Base-by-base conservation (phyloP, 2,888 invertebrate species). In the Ophraella communa region DNA sequence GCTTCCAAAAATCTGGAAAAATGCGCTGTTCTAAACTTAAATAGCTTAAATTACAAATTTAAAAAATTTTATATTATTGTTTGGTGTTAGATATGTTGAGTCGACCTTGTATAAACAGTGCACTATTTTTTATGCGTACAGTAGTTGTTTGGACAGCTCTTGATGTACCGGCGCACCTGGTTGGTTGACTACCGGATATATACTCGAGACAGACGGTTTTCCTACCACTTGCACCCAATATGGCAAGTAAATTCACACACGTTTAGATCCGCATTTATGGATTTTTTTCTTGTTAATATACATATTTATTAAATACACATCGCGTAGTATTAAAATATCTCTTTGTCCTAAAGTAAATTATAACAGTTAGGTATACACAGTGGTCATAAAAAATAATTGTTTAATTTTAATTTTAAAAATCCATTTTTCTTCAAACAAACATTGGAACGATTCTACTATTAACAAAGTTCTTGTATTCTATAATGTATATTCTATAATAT, bases 121-220 rank as follows among this genome's bases (percentile, higher is more conserved):
- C 56, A 59, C 52, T 62, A 55, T 62, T 64, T 64, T 67, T 42
- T 65, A 49, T 54, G 49, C 24, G 27, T 24, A 49, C 18, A 59
- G 30, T 62, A 59, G 45, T 54, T 65, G 62, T 71, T 75, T 78
- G 79, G 74, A 77, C 78, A 77, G 72, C 78, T 77, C 77, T 78
- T 58, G 66, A 61, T 66, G 70, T 75, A 65, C 57, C 70, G 72
- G 76, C 75, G 77, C 79, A 80, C 79, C 79, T 80, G 80, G 79
- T 76, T 71, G 64, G 76, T 68, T 54, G 67, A 67, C 76, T 78
- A 79, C 80, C 79, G 80, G 80, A 80, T 80, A 80, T 76, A 75
- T 69, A 75, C 71, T 72, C 77, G n/a, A 75, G 77, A 77, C 79
- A 76, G 76, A 77, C 79, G 76, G 76, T 74, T 75, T 72, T 7